Base-by-base conservation (phyloP, 30 jellyfish, hydroid and myxozoan genomes). In the Mastigias papua region DNA sequence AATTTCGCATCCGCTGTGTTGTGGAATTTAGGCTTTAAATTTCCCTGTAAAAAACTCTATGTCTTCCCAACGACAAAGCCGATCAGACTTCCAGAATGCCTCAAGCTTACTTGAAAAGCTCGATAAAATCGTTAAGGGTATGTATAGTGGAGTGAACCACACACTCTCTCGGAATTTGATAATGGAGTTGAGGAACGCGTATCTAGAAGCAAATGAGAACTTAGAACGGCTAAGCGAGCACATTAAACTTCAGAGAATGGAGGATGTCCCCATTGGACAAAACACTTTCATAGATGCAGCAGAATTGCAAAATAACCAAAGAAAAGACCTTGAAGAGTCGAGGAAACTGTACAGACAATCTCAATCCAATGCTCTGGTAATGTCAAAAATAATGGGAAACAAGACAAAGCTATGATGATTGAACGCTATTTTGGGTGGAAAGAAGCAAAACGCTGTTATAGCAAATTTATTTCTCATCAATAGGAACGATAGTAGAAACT, bases 1-100 rank as follows among this genome's bases (percentile, higher is more conserved):
- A n/a, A n/a, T n/a, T n/a, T n/a, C n/a, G n/a, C n/a, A n/a, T n/a
- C n/a, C n/a, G n/a, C n/a, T n/a, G n/a, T n/a, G n/a, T n/a, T n/a
- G n/a, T n/a, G n/a, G n/a, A n/a, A n/a, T n/a, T n/a, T n/a, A n/a
- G n/a, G n/a, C n/a, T n/a, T n/a, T n/a, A n/a, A n/a, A n/a, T n/a
- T n/a, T n/a, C n/a, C n/a, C n/a, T n/a, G 51, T 30, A 72, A 22
- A 34, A 26, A 29, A 11, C 78, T 9, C 76, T 7, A 82, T 82
- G 91, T 34, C 91, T 22, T 82, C 91, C 7, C 91, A 82, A 31
- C 25, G 91, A 30, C 91, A 82, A 66, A 66, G 85, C 62, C 84
- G 91, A 28, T 46, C 78, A 25, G 91, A 82, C 50, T 69, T 82
- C 35, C 91, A 82, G 74, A 82, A 61, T 20, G 91, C 91, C 2